Conservation (phyloP, 1,140 invertebrate species). For the Zeugodacus cucurbitae region DNA sequence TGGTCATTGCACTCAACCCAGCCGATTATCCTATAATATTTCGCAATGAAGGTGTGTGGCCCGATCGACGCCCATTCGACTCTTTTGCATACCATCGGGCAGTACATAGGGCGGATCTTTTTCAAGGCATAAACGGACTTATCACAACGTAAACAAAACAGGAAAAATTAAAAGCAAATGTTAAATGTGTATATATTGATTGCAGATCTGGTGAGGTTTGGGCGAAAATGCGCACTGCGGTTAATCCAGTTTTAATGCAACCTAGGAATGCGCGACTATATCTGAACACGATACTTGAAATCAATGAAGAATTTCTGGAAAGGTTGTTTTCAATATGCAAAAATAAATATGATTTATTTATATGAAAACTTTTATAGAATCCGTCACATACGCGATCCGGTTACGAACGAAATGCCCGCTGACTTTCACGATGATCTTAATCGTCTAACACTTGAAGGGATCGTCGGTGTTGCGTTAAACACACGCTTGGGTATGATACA, state of each 20-base stretch:
- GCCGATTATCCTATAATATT: constrained; percentile 55
- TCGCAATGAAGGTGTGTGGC: constrained; percentile 59
- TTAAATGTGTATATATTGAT: background rate
- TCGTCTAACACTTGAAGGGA: constrained; percentile 77
- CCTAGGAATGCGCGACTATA: constrained; percentile 58
- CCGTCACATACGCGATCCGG: constrained; percentile 67
- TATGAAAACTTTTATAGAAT: constrained; percentile 64
- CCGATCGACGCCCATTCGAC: constrained; percentile 52
- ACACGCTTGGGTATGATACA: constrained; percentile 70
- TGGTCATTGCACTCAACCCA: constrained; percentile 57
- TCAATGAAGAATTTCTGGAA: constrained; percentile 63
- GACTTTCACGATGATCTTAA: constrained; percentile 75
- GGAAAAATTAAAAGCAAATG: background rate
- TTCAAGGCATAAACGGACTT: constrained; percentile 53
- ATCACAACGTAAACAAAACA: constrained; percentile 50
- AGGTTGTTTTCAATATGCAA: constrained; percentile 55
- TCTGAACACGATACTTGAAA: constrained; percentile 52
- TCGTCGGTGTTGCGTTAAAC: constrained; percentile 76
- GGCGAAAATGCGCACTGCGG: constrained; percentile 55
- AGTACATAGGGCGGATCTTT: constrained; percentile 52
- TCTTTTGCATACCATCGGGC: constrained; percentile 55
- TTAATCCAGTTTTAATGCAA: constrained; percentile 58
- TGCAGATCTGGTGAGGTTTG: constrained; percentile 54
- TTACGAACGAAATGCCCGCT: constrained; percentile 69
- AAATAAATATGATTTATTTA: too few species aligned